phyloP scores from a whole-genome alignment of 2,888 invertebrate species.

The Allacma fusca region DNA sequence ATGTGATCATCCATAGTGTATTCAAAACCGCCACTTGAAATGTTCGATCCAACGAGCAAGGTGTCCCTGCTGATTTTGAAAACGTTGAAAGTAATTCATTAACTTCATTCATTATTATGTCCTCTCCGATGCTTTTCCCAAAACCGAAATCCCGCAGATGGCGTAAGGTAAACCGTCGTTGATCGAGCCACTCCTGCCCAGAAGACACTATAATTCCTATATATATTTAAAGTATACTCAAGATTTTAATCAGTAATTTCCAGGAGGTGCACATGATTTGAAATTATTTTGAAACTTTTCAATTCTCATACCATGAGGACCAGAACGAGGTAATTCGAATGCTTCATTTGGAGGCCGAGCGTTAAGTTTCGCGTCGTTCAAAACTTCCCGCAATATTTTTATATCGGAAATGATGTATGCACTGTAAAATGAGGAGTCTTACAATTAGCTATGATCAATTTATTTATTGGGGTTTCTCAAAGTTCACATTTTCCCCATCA shows the following conservation, averaged over 20 bases:
- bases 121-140: conserved; percentile 10
- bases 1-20: neutral
- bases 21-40: neutral
- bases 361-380: neutral
- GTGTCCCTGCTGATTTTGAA: neutral
- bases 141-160: conserved; percentile 17
- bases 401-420: neutral
- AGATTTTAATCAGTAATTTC: neutral
- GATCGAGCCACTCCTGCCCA: neutral
- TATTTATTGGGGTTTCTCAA: too few relatives aligned
- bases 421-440: neutral
- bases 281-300: neutral
- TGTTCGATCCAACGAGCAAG: neutral
- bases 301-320: conserved; percentile 26
- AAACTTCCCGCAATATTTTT: conserved; percentile 14
- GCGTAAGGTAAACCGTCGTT: conserved; percentile 10
- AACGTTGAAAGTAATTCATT: conserved; percentile 9
- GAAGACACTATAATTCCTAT: neutral
- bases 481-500: neutral
- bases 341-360: neutral
- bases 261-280: neutral
- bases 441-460: too few relatives aligned
- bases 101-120: neutral
- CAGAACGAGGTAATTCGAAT: neutral
- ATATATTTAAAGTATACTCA: too few relatives aligned